phyloP scores from a whole-genome alignment of 2,113 vertebrate species.

The Lepisosteus osseus region DNA sequence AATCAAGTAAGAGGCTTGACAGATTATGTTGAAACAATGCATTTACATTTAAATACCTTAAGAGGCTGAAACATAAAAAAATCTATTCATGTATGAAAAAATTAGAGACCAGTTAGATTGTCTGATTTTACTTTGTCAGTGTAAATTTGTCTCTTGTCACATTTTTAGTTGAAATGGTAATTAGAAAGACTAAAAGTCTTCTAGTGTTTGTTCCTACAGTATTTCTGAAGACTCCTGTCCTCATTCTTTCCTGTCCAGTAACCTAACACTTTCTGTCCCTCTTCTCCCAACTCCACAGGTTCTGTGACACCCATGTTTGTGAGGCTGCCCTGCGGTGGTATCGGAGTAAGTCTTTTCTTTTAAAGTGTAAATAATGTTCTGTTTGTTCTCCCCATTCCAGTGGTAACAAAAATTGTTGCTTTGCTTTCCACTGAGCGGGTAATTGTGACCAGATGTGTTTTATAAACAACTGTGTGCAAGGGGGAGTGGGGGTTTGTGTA shows the following conservation, averaged over 20 bases:
- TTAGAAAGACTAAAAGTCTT: too few species aligned
- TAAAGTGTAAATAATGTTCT: constrained; percentile 66
- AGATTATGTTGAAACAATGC: not conserved
- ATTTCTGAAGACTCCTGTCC: constrained; percentile 11
- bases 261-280: constrained; percentile 10
- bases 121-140: too few species aligned
- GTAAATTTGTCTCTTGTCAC: too few species aligned
- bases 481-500: constrained; percentile 18
- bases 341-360: constrained; percentile 83
- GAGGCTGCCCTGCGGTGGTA: constrained; percentile 90
- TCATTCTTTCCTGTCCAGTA: constrained; percentile 19
- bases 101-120: too few species aligned
- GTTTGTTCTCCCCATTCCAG: constrained; percentile 68
- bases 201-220: too few species aligned
- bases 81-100: too few species aligned
- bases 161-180: too few species aligned
- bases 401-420: constrained; percentile 70
- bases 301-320: constrained; percentile 90
- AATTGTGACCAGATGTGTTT: constrained; percentile 83
- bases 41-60: not conserved
- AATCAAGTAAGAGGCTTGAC: not conserved
- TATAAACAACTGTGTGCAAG: constrained; percentile 45
- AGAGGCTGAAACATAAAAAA: too few species aligned
- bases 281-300: constrained; percentile 57
- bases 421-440: constrained; percentile 60